Percentiles rank a stretch among this genome's conserved stretches.
These are phyloP conservation scores for Leptestheria dahalacensis DNA, from an alignment of 1,140 invertebrate genomes.

Conservation along the genomic window DNA sequence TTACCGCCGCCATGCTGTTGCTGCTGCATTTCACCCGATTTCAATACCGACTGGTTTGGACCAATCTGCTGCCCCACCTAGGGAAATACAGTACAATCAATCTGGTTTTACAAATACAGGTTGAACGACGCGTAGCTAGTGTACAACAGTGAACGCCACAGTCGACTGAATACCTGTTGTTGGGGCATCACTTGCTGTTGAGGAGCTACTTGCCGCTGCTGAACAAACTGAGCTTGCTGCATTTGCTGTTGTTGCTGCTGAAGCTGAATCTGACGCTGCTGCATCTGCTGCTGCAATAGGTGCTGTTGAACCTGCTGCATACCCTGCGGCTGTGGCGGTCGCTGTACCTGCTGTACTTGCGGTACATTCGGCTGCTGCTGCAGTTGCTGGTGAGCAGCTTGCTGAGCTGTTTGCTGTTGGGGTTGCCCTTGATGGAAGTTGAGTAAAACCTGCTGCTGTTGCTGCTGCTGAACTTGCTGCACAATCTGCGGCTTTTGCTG, in stretches of 20 bases:
- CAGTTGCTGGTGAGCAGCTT: slow-evolving; percentile 15
- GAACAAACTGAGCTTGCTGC: neutral
- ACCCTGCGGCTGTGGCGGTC: slow-evolving; percentile 23
- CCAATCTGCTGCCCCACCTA: no score
- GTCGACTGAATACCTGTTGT: no score
- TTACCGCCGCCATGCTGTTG: neutral
- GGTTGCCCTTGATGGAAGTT: slow-evolving; percentile 19
- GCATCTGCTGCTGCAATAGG: slow-evolving; percentile 6
- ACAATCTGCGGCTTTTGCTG: slow-evolving; percentile 25
- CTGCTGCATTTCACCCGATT: no score
- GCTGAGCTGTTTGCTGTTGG: slow-evolving; percentile 21
- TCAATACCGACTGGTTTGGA: no score
- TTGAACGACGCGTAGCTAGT: no score
- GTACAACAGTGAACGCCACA: no score
- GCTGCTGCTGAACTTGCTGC: slow-evolving; percentile 21
- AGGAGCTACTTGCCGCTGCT: neutral
- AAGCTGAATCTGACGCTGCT: neutral
- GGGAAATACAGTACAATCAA: no score
- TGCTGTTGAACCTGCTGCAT: slow-evolving; percentile 18
- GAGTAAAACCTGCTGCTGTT: slow-evolving; percentile 1
- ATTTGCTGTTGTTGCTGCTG: slow-evolving; percentile 18
- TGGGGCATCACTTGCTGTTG: neutral
- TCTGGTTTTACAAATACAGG: no score
- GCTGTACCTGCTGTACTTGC: slow-evolving; percentile 13
- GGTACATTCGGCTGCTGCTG: slow-evolving; percentile 21